Evolutionary conservation across 2,888 invertebrate species (phyloP).

Genomic region (Ommatoiulus sabulosus): DNA sequence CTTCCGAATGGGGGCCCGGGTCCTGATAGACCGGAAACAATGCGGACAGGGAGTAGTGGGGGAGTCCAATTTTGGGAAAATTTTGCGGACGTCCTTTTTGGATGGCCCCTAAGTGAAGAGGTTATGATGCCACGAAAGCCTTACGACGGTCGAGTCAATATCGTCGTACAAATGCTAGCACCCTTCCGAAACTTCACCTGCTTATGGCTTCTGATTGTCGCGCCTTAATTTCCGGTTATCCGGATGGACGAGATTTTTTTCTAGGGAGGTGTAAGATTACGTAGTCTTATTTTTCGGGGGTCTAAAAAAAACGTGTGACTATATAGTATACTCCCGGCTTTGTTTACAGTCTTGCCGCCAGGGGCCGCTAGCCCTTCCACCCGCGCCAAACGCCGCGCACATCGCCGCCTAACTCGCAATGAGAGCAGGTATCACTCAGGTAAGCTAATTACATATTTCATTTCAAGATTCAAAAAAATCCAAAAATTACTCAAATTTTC

Average conservation of each 20-base stretch:
- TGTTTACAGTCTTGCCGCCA: constrained; percentile 59
- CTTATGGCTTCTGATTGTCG: not conserved
- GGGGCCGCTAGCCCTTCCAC: constrained; percentile 69
- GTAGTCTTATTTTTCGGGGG: not conserved
- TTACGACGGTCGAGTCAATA: too few species aligned
- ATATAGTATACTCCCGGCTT: not conserved
- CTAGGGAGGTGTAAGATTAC: too few species aligned
- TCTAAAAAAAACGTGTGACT: not conserved
- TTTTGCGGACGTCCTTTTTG: too few species aligned
- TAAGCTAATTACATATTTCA: constrained; percentile 71
- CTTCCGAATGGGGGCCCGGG: too few species aligned
- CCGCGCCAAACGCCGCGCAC: constrained; percentile 77
- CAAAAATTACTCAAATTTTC: not conserved
- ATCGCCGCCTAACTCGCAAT: constrained; percentile 90
- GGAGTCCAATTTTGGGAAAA: too few species aligned
- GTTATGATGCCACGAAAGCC: too few species aligned
- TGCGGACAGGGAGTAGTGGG: too few species aligned
- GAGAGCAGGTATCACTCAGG: constrained; percentile 97
- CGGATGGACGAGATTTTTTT: not conserved
- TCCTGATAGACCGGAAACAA: too few species aligned
- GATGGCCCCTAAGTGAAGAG: too few species aligned
- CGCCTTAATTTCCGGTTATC: not conserved
- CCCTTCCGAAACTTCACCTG: not conserved
- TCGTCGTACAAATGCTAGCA: not conserved
- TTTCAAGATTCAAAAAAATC: not conserved